phyloP scores from a whole-genome alignment of 1,140 invertebrate species.

The Trigoniulus corallinus region DNA sequence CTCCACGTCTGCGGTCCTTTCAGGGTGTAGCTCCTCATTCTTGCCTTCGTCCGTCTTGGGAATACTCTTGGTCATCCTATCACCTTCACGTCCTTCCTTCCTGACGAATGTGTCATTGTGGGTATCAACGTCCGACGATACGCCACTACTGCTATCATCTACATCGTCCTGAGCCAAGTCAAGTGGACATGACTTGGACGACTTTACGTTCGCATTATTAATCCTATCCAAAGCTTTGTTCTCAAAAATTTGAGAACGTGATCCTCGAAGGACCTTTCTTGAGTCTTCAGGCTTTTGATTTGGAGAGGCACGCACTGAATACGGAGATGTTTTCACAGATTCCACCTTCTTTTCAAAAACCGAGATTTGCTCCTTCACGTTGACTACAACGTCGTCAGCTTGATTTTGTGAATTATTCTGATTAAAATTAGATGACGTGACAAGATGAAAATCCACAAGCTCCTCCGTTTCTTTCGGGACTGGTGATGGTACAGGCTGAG shows the following conservation, averaged over 20 bases:
- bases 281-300: neutral
- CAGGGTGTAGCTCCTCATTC: conserved; percentile 12
- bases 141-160: conserved; percentile 69
- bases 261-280: neutral
- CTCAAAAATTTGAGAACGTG: conserved; percentile 4
- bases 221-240: neutral
- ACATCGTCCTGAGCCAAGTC: conserved; percentile 50
- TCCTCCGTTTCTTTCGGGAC: neutral
- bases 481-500: neutral
- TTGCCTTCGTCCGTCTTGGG: conserved; percentile 19
- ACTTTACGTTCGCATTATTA: conserved; percentile 41
- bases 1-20: neutral
- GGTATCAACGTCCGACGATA: conserved; percentile 66
- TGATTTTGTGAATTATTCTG: neutral
- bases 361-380: conserved; percentile 6
- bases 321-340: neutral
- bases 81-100: neutral
- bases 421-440: no score
- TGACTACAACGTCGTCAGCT: neutral
- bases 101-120: conserved; percentile 6
- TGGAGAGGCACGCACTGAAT: neutral
- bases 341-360: conserved; percentile 6
- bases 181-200: conserved; percentile 65
- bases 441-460: no score
- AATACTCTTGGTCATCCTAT: no score